These are phyloP conservation scores for Formica exsecta DNA, from an alignment of 1,140 invertebrate genomes.

Conservation along the genomic window DNA sequence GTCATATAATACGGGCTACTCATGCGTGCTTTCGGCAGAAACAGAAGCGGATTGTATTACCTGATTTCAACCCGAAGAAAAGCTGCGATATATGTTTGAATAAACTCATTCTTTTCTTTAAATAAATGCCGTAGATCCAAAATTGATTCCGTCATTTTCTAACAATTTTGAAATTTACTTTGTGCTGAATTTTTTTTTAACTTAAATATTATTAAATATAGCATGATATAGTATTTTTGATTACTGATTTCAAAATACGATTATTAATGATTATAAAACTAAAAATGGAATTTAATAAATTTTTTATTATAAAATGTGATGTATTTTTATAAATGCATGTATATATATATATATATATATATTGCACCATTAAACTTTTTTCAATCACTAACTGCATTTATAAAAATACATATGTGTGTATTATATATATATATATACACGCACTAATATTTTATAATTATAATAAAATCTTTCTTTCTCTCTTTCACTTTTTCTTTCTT, in stretches of 20 bases:
- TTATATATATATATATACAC: too few species aligned
- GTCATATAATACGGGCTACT: background rate
- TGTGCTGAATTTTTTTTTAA: background rate
- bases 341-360: too few species aligned
- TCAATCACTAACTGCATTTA: too few species aligned
- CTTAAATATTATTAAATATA: background rate
- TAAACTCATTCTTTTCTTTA: background rate
- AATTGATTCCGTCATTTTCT: background rate
- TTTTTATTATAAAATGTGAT: background rate
- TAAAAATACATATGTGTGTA: too few species aligned
- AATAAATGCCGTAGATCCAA: background rate
- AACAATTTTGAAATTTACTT: background rate
- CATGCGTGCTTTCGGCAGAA: slow-evolving; percentile 6
- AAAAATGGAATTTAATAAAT: slow-evolving; percentile 2
- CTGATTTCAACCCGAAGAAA: background rate
- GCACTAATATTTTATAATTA: background rate
- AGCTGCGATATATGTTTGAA: background rate
- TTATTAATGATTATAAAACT: background rate
- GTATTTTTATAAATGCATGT: background rate
- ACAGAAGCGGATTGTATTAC: slow-evolving; percentile 5
- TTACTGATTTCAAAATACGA: background rate
- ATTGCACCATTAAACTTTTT: too few species aligned
- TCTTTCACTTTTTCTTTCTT: background rate
- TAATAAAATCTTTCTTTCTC: background rate
- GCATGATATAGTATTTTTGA: background rate